These are phyloP conservation scores for Drosophila infuscata DNA, from an alignment of 2,888 invertebrate species.

Conservation along the genomic window DNA sequence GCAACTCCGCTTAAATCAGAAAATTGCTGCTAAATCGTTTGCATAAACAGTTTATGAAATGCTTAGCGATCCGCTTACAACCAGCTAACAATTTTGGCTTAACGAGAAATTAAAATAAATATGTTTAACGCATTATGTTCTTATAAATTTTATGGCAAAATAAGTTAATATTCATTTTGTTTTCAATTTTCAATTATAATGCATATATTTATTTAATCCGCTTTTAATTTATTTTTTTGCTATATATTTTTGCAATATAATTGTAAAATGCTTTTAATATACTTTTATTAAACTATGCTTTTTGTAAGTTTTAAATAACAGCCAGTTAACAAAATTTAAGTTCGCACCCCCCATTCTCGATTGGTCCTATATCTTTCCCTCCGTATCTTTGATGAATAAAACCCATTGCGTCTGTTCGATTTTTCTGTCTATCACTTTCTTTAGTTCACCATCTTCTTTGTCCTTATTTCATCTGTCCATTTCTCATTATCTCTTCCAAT, in stretches of 20 bases:
- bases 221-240: neutral
- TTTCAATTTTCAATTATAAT: neutral
- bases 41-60: slow-evolving; percentile 22
- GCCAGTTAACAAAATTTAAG: neutral
- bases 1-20: slow-evolving; percentile 33
- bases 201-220: neutral
- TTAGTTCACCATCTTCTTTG: neutral
- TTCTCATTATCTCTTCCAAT: neutral
- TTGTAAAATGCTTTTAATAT: no score
- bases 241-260: no score
- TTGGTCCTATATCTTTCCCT: neutral
- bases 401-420: neutral
- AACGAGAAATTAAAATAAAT: neutral
- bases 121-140: neutral
- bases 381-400: neutral
- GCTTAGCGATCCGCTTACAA: neutral
- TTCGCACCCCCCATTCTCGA: neutral
- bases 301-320: neutral
- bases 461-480: neutral
- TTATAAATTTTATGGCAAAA: neutral
- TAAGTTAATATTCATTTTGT: neutral
- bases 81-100: neutral
- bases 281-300: no score
- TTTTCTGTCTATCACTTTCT: no score
- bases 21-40: slow-evolving; percentile 52